These are phyloP conservation scores for Zaprionus camerounensis DNA, from an alignment of 1,140 invertebrate genomes.

Conservation along the genomic window DNA sequence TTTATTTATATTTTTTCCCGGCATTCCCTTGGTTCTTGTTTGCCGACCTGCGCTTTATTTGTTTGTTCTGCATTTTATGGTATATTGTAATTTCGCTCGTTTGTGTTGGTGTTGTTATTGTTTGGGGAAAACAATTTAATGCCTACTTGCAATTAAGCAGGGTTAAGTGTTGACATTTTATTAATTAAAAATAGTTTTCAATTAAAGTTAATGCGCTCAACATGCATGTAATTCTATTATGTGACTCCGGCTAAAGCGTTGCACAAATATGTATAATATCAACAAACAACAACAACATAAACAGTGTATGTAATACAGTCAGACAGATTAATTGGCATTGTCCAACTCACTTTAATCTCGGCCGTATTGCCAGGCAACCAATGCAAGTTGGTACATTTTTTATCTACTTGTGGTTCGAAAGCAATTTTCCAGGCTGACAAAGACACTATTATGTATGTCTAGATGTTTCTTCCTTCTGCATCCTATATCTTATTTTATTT, in stretches of 20 bases:
- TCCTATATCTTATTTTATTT: too few relatives aligned
- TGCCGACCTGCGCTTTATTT: conserved; percentile 40
- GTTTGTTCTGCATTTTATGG: conserved; percentile 64
- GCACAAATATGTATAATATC: conserved; percentile 23
- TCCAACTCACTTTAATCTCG: conserved; percentile 13
- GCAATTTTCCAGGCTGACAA: neutral
- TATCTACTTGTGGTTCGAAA: neutral
- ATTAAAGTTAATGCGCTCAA: conserved; percentile 79
- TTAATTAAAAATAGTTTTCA: conserved; percentile 82
- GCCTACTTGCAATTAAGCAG: conserved; percentile 67
- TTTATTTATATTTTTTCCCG: conserved; percentile 18
- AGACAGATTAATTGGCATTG: neutral
- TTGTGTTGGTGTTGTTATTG: conserved; percentile 16
- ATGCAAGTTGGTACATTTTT: neutral
- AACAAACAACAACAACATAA: conserved; percentile 3
- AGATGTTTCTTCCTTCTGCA: too few relatives aligned
- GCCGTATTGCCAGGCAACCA: conserved; percentile 12
- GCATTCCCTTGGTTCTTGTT: conserved; percentile 26
- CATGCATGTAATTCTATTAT: conserved; percentile 76
- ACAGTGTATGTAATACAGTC: neutral
- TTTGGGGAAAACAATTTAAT: conserved; percentile 48
- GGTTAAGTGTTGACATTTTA: conserved; percentile 72
- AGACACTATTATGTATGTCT: conserved; percentile 8
- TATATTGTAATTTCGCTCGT: conserved; percentile 56
- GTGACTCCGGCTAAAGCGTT: conserved; percentile 22